Evolutionary conservation across 2,113 vertebrate species (phyloP).

Genomic region (Desmodus rotundus): DNA sequence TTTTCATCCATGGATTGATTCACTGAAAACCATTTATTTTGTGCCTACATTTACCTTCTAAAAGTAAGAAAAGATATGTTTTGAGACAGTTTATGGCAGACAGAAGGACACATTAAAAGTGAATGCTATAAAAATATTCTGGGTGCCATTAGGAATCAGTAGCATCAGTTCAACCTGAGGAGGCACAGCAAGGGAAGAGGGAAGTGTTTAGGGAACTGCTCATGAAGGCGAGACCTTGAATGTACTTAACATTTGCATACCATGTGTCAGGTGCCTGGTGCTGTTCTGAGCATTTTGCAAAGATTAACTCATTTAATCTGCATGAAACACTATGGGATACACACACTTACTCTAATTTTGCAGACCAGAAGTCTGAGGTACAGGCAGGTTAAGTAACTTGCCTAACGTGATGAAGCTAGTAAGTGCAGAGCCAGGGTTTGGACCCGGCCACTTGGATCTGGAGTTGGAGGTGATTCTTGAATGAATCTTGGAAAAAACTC

Average conservation of each 20-base stretch:
- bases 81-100: background rate
- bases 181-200: background rate
- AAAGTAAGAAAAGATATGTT: background rate
- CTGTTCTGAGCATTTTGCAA: background rate
- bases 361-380: background rate
- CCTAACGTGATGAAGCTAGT: background rate
- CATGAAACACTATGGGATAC: background rate
- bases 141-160: background rate
- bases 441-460: background rate
- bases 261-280: background rate
- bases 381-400: background rate
- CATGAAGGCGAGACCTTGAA: background rate
- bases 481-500: background rate
- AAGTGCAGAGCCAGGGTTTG: background rate
- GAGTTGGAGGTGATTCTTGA: slow-evolving; percentile 14
- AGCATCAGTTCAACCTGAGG: background rate
- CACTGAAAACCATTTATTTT: background rate
- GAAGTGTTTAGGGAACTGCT: background rate
- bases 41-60: background rate
- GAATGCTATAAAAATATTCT: background rate
- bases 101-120: background rate
- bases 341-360: background rate
- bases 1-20: background rate
- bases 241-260: background rate
- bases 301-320: background rate